phyloP scores from a whole-genome alignment of 2,888 invertebrate species.

The Nemapogon koenigi region DNA sequence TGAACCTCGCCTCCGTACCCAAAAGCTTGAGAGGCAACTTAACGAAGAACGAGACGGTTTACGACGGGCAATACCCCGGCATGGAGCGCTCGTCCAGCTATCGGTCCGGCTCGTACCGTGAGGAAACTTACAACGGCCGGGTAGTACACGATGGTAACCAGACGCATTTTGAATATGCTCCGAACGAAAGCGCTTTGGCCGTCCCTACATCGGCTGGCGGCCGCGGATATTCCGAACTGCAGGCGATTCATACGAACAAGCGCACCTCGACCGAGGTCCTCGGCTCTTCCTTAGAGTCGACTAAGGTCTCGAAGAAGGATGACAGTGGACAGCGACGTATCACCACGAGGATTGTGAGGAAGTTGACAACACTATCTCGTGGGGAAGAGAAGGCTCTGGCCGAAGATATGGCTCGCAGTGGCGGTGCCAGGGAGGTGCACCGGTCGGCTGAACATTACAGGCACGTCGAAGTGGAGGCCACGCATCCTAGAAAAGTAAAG shows the following conservation, averaged over 20 bases:
- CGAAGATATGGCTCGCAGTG: constrained; percentile 71
- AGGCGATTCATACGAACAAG: constrained; percentile 83
- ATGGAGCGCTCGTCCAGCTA: constrained; percentile 48
- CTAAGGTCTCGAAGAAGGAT: constrained; percentile 80
- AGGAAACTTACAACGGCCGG: constrained; percentile 52
- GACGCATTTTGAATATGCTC: constrained; percentile 54
- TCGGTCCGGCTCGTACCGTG: constrained; percentile 45
- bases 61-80: constrained; percentile 55
- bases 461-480: constrained; percentile 63
- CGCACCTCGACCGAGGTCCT: constrained; percentile 84
- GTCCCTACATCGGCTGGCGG: constrained; percentile 51
- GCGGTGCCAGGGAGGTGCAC: constrained; percentile 59
- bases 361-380: constrained; percentile 86
- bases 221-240: constrained; percentile 63
- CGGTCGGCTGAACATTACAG: constrained; percentile 64
- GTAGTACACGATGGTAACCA: constrained; percentile 56
- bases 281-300: constrained; percentile 84
- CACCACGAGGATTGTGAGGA: constrained; percentile 85
- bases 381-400: constrained; percentile 81
- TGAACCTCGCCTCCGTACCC: constrained; percentile 63
- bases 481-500: constrained; percentile 78
- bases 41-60: constrained; percentile 56
- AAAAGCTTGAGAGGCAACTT: constrained; percentile 59
- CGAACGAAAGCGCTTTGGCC: constrained; percentile 42
- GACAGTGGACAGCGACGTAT: constrained; percentile 82